These are phyloP conservation scores for Nesoenas mayeri DNA, from an alignment of 2,113 vertebrate genomes.

Conservation along the genomic window DNA sequence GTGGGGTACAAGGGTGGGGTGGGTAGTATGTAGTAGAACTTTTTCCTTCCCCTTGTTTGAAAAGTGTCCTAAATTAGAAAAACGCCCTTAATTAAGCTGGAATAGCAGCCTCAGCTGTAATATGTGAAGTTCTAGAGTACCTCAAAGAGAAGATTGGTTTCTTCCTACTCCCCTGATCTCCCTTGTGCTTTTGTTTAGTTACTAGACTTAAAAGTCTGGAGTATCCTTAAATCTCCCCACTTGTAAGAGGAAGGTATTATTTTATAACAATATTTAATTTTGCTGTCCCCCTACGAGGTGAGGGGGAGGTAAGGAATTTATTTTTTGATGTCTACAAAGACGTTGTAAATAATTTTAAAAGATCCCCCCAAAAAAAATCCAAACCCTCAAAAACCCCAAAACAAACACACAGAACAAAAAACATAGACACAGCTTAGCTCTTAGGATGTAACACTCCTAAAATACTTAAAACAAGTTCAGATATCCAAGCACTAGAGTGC, in stretches of 20 bases:
- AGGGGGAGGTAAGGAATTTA: background rate
- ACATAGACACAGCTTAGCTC: background rate
- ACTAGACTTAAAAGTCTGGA: background rate
- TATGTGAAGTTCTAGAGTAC: background rate
- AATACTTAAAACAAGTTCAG: background rate
- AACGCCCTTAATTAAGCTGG: background rate
- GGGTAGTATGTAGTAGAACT: background rate
- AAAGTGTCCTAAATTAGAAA: background rate
- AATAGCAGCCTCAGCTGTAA: background rate
- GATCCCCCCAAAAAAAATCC: no score
- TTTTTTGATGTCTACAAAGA: background rate
- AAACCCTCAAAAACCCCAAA: no score
- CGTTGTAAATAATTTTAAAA: background rate
- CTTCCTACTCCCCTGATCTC: background rate
- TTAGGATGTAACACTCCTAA: background rate
- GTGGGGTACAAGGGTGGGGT: no score
- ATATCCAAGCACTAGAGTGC: background rate
- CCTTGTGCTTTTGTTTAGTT: background rate
- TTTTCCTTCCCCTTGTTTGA: background rate
- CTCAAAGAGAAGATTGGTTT: background rate
- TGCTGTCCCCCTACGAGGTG: background rate
- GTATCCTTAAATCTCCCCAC: background rate
- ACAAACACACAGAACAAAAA: background rate
- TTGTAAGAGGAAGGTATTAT: background rate
- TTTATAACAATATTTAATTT: background rate